Evolutionary conservation across 92 coral and sea anemone species (phyloP), one percentile per base, ranked within the genome.

Genomic region (Ricordea florida): DNA sequence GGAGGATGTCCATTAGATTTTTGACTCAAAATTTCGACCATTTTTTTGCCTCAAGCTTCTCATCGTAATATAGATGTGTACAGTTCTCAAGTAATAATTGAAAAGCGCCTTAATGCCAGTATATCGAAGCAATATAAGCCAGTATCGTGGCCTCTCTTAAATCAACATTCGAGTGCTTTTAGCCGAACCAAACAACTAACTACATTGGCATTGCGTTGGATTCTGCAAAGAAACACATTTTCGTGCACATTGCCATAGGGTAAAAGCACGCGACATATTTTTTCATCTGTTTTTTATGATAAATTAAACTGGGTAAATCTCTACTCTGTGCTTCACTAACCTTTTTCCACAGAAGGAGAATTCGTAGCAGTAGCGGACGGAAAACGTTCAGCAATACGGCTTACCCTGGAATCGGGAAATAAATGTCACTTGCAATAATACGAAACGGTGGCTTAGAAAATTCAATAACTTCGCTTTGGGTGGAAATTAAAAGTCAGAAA

Each of bases 121-220:
- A 67, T 67, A n/a, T 47, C 22, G 50, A 38, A 40, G 40, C 66
- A 53, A 53, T 70, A 70, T 53, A 38, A n/a, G n/a, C n/a, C 22
- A 8, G 31, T 6, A 68, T 49, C 49, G 27, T 51, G 53, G 56
- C 53, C 18, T 16, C 50, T 36, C 40, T 69, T 69, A 53, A 70
- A n/a, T 38, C 53, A 52, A 70, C 77, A 65, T 38, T 17, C 77
- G 30, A 55, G 77, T 42, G 65, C 65, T 53, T 36, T 51, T 41
- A 37, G 49, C 66, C 49, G 56, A 70, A 32, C 77, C 42, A 53
- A 70, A 55, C 64, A 69, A 52, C 77, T n/a, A 70, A 43, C 33
- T 57, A 28, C 52, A 55, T 53, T 55, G 56, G 56, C 77, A 70
- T 55, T 53, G 77, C 55, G 65, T 70, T 55, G 41, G 77, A 27